Evolutionary conservation across 2,888 invertebrate species (phyloP).

Genomic region (Cryptosula pallasiana): DNA sequence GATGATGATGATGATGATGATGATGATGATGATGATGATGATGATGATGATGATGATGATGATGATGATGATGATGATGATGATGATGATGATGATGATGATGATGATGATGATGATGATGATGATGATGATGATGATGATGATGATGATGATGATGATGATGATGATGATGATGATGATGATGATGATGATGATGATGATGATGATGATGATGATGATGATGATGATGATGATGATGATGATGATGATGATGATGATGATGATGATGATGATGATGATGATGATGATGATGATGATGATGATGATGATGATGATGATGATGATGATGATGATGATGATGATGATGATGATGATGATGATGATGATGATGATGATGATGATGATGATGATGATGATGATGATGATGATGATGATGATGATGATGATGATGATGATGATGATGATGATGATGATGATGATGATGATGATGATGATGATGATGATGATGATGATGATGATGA

Average conservation of each 20-base stretch:
- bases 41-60: constrained; percentile 10
- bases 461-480: constrained; percentile 10
- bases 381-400: constrained; percentile 10
- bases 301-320: constrained; percentile 10
- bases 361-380: constrained; percentile 10
- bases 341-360: constrained; percentile 10
- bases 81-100: constrained; percentile 10
- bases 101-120: constrained; percentile 10
- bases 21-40: constrained; percentile 10
- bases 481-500: constrained; percentile 10
- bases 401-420: constrained; percentile 10
- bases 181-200: constrained; percentile 10
- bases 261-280: constrained; percentile 10
- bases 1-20: constrained; percentile 10
- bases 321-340: constrained; percentile 10
- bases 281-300: constrained; percentile 10
- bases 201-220: constrained; percentile 10
- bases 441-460: constrained; percentile 10
- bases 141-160: constrained; percentile 10
- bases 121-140: constrained; percentile 10
- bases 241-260: constrained; percentile 10
- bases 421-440: constrained; percentile 10
- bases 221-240: constrained; percentile 10
- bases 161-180: constrained; percentile 10
- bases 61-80: constrained; percentile 10